These are phyloP conservation scores for Machaerirhynchus nigripectus DNA, from an alignment of 2,113 vertebrate species.

Conservation along the genomic window DNA sequence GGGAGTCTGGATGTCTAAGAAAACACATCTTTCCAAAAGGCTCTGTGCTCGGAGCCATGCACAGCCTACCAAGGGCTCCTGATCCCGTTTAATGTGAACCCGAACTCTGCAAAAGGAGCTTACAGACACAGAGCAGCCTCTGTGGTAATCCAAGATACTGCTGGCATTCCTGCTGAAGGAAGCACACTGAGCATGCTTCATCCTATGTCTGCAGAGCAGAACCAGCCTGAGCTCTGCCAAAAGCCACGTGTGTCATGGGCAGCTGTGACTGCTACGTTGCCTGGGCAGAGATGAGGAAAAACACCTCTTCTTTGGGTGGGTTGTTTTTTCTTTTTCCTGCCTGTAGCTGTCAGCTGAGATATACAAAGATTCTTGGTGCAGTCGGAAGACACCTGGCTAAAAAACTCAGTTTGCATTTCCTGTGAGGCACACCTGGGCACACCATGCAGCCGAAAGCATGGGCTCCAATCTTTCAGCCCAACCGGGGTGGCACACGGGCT, in stretches of 20 bases:
- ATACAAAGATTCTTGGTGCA: not conserved
- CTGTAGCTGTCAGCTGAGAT: not conserved
- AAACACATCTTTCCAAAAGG: not conserved
- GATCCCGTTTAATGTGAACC: not conserved
- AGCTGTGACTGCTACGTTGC: not conserved
- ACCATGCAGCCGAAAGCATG: not conserved
- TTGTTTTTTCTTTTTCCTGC: no score
- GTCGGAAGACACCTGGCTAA: not conserved
- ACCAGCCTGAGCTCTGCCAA: not conserved
- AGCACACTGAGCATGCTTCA: constrained; percentile 20
- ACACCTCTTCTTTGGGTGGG: not conserved
- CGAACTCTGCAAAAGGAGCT: not conserved
- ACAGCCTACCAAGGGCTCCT: not conserved
- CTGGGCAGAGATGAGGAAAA: not conserved
- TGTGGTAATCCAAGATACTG: constrained; percentile 2
- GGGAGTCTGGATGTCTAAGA: not conserved
- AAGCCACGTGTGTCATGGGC: not conserved
- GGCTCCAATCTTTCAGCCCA: not conserved
- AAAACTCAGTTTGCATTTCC: not conserved
- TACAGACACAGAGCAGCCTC: not conserved
- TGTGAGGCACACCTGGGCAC: fast-evolving
- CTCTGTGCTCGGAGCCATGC: not conserved
- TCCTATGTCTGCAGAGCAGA: not conserved
- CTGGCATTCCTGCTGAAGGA: constrained; percentile 1
- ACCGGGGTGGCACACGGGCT: not conserved